Evolutionary conservation across 2,113 vertebrate species (phyloP).

Genomic region (Plecotus auritus): DNA sequence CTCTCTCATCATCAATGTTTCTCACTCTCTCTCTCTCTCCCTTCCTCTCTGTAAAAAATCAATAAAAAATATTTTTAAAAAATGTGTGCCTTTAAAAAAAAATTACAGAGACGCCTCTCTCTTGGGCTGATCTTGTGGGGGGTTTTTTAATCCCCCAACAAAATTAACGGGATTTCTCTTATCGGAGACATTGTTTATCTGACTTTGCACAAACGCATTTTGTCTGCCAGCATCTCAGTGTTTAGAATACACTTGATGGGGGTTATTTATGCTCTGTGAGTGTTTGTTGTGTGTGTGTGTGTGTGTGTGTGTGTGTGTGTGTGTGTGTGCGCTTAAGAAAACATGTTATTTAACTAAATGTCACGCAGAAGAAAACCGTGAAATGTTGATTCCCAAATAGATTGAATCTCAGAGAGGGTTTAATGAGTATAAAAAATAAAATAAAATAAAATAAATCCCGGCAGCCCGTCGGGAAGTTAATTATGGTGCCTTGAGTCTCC

Average conservation of each 20-base stretch:
- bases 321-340: too few species aligned
- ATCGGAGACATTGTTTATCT: too few species aligned
- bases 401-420: background rate
- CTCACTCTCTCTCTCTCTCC: too few species aligned
- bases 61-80: too few species aligned
- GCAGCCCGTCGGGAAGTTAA: background rate
- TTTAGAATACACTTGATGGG: rapidly evolving
- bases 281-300: background rate
- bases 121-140: background rate
- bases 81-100: too few species aligned
- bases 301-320: too few species aligned
- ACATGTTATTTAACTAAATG: background rate
- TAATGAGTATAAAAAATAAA: background rate
- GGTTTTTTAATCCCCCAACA: rapidly evolving
- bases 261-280: background rate
- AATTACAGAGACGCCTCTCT: background rate
- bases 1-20: too few species aligned
- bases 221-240: too few species aligned
- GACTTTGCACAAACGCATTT: too few species aligned
- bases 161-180: background rate
- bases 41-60: too few species aligned
- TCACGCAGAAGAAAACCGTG: too few species aligned
- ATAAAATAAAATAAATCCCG: background rate
- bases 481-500: background rate
- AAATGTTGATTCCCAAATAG: background rate